Evolutionary conservation across 2,888 invertebrate species (phyloP).

Genomic region (Thereva unica): DNA sequence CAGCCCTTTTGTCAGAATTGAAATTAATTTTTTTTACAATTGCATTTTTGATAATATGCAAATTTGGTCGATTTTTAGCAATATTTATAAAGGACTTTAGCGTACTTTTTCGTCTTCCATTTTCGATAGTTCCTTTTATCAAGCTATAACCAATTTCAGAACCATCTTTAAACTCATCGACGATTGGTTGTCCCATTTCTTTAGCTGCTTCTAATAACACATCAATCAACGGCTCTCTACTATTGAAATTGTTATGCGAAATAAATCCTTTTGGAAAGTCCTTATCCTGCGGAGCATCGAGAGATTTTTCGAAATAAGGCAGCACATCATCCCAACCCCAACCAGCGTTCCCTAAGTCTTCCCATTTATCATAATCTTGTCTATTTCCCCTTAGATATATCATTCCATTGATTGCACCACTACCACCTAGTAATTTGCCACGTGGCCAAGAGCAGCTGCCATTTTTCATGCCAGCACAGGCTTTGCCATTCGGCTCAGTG

Average conservation of each 20-base stretch:
- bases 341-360: slow-evolving; percentile 60
- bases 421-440: slow-evolving; percentile 69
- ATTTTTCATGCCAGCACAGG: slow-evolving; percentile 48
- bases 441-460: slow-evolving; percentile 62
- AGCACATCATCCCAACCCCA: slow-evolving; percentile 63
- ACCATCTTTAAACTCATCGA: too few relatives aligned
- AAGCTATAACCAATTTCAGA: slow-evolving; percentile 66
- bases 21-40: slow-evolving; percentile 36
- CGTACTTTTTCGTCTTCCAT: slow-evolving; percentile 76
- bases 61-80: slow-evolving; percentile 38
- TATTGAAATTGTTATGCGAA: slow-evolving; percentile 53
- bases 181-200: slow-evolving; percentile 54
- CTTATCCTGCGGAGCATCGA: slow-evolving; percentile 52
- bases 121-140: slow-evolving; percentile 71
- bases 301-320: slow-evolving; percentile 61
- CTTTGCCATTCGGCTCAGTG: slow-evolving; percentile 47
- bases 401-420: slow-evolving; percentile 66
- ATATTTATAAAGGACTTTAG: slow-evolving; percentile 73
- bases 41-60: slow-evolving; percentile 42
- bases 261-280: slow-evolving; percentile 51
- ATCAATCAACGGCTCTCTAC: too few relatives aligned
- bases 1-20: slow-evolving; percentile 52
- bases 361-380: slow-evolving; percentile 64
- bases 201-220: slow-evolving; percentile 55
- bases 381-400: slow-evolving; percentile 64